These are phyloP conservation scores for Vireo griseus DNA, from an alignment of 2,797 vertebrate genomes.

Conservation along the genomic window DNA sequence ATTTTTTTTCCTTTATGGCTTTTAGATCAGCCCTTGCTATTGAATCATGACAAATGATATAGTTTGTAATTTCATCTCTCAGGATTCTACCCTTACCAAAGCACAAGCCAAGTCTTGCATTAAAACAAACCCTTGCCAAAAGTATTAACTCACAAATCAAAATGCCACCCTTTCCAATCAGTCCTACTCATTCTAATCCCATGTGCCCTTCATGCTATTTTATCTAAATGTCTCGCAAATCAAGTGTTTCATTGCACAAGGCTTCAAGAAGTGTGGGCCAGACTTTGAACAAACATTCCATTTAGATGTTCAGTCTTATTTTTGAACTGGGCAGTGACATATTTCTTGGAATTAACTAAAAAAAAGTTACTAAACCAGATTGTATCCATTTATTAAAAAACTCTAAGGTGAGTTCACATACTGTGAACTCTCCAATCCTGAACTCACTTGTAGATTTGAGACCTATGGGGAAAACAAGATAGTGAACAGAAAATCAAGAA, in stretches of 20 bases:
- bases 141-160: background rate
- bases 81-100: background rate
- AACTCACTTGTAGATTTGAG: background rate
- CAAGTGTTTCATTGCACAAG: background rate
- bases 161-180: background rate
- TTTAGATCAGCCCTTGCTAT: background rate
- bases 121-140: background rate
- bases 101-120: background rate
- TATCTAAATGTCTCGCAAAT: background rate
- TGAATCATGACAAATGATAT: background rate
- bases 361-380: background rate
- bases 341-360: background rate
- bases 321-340: background rate
- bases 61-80: background rate
- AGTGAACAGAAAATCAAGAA: background rate
- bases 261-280: background rate
- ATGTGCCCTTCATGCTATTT: background rate
- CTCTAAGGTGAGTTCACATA: background rate
- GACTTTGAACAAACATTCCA: background rate
- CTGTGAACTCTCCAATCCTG: background rate
- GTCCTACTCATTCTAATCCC: background rate
- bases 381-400: background rate
- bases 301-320: background rate
- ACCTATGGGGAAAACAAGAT: background rate
- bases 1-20: background rate